A percentile compares a stretch with the other conserved stretches of the same genome.
phyloP scores from a whole-genome alignment of 2,797 vertebrate genomes.

The Falco biarmicus region DNA sequence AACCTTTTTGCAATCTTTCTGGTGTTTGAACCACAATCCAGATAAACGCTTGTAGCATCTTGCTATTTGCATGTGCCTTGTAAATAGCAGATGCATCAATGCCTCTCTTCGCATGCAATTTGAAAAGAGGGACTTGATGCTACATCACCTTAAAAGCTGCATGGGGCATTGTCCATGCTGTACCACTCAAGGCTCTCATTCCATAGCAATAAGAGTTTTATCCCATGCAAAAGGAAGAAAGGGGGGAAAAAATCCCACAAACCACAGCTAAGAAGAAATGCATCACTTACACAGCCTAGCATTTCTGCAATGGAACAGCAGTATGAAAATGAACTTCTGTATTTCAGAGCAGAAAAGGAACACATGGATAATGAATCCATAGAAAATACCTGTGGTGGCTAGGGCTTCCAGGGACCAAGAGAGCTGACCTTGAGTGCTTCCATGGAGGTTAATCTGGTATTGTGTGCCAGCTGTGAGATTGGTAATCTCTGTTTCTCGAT shows the following conservation, averaged over 20 bases:
- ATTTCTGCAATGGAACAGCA: not conserved
- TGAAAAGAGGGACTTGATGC: slow-evolving; percentile 14
- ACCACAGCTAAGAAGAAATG: not conserved
- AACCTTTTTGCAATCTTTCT: not conserved
- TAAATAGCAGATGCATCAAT: slow-evolving; percentile 6
- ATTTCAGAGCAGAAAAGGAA: slow-evolving; percentile 1
- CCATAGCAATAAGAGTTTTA: not conserved
- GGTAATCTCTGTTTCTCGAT: slow-evolving; percentile 69
- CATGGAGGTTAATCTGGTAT: slow-evolving; percentile 76
- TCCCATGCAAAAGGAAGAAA: not conserved
- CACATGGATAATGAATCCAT: not conserved
- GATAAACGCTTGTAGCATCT: not conserved
- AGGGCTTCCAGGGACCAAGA: slow-evolving; percentile 74
- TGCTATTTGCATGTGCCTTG: not conserved
- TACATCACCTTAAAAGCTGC: not conserved
- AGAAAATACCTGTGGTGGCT: slow-evolving; percentile 80
- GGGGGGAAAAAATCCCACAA: too few relatives aligned
- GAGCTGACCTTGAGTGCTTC: slow-evolving; percentile 69
- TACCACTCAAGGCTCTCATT: not conserved
- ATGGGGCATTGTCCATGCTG: not conserved
- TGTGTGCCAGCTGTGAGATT: slow-evolving; percentile 71
- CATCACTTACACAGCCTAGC: not conserved
- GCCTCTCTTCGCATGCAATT: not conserved
- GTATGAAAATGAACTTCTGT: not conserved
- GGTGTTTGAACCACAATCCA: not conserved